These are phyloP conservation scores for Pangasianodon gigas DNA, from an alignment of 2,113 vertebrate species.

Conservation along the genomic window DNA sequence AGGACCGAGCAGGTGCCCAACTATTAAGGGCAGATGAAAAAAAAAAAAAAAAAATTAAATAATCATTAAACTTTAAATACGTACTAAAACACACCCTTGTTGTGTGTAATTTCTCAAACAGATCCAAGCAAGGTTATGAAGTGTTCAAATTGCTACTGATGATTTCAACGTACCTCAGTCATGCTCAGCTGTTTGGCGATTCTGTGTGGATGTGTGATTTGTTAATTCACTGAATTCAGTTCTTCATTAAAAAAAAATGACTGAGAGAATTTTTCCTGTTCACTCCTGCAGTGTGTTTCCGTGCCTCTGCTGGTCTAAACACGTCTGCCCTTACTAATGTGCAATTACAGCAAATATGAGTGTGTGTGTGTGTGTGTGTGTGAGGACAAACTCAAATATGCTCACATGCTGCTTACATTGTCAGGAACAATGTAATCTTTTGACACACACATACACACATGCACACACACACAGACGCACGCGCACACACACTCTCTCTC, in stretches of 20 bases:
- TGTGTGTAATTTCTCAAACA: neutral
- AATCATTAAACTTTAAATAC: neutral
- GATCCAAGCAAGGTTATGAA: neutral
- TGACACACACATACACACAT: neutral
- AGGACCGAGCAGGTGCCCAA: neutral
- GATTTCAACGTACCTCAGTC: slow-evolving; percentile 8
- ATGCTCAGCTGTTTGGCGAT: neutral
- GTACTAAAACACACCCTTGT: neutral
- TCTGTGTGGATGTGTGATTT: neutral
- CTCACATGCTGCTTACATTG: neutral
- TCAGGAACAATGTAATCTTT: slow-evolving; percentile 21
- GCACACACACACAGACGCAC: neutral
- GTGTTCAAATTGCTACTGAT: neutral
- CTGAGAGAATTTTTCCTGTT: neutral
- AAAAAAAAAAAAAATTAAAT: neutral
- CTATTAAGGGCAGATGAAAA: neutral
- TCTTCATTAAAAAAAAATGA: neutral
- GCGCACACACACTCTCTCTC: neutral
- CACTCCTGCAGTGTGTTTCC: neutral
- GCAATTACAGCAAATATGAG: neutral
- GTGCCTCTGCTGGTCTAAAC: neutral
- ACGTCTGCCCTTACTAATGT: neutral
- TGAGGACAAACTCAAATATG: neutral
- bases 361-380: neutral
- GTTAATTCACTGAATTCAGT: neutral